phyloP scores from a whole-genome alignment of 1,140 invertebrate genomes.

The Temnothorax curvispinosus region DNA sequence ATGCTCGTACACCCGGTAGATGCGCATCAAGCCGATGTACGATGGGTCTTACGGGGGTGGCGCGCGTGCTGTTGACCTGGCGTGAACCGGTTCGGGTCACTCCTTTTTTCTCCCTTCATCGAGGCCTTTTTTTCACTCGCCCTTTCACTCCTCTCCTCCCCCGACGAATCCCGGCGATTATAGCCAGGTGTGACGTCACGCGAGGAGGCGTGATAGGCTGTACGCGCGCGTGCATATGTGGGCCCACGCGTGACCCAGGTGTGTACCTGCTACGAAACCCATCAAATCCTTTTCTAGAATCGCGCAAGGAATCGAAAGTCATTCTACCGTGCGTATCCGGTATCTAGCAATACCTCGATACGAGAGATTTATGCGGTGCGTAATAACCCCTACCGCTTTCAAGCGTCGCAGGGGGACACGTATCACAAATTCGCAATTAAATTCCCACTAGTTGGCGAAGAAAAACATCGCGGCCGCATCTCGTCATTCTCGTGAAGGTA shows the following conservation, averaged over 20 bases:
- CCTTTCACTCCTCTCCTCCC: conserved; percentile 9
- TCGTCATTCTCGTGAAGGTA: neutral
- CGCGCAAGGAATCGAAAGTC: conserved; percentile 3
- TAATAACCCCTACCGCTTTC: neutral
- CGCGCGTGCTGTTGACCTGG: conserved; percentile 83
- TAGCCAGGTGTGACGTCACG: conserved; percentile 82
- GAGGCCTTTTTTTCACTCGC: conserved; percentile 65
- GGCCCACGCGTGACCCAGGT: conserved; percentile 70
- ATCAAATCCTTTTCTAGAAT: conserved; percentile 60
- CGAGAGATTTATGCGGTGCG: neutral
- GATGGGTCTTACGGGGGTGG: conserved; percentile 81
- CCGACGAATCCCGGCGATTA: conserved; percentile 58
- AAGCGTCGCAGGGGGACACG: neutral
- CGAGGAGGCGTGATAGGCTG: conserved; percentile 81
- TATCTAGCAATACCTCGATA: neutral
- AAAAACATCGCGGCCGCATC: neutral
- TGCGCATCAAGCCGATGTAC: conserved; percentile 72
- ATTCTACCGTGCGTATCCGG: neutral
- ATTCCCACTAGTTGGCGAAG: neutral
- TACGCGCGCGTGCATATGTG: conserved; percentile 58
- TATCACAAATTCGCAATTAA: conserved; percentile 9
- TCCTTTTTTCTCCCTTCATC: conserved; percentile 65
- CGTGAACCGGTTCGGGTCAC: conserved; percentile 83
- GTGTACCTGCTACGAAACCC: conserved; percentile 67
- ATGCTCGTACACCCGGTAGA: conserved; percentile 78